Conservation (phyloP, 2,113 vertebrate genomes). For the Poeciliopsis prolifica region DNA sequence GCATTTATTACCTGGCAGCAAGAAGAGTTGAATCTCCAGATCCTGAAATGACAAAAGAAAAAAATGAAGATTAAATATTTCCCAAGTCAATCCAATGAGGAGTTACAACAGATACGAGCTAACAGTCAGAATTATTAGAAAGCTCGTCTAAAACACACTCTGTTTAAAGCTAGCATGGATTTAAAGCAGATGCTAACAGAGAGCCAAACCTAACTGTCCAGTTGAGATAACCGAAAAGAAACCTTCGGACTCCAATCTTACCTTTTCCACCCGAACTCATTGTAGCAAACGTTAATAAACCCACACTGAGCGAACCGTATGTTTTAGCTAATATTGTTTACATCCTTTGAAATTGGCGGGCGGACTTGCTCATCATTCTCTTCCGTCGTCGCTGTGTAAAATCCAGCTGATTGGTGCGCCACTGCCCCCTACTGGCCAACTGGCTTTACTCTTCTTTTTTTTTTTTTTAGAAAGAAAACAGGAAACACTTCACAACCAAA, state of each 20-base stretch:
- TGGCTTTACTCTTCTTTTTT: too few relatives aligned
- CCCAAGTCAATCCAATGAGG: too few relatives aligned
- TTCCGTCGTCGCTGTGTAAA: too few relatives aligned
- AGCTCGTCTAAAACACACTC: background rate
- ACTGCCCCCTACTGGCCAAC: too few relatives aligned
- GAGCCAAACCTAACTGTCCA: background rate
- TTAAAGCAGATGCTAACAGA: background rate
- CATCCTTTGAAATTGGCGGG: conserved; percentile 71
- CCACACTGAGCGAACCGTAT: background rate
- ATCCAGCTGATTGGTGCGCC: too few relatives aligned
- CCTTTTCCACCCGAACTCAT: conserved; percentile 64
- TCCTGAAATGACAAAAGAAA: conserved; percentile 46
- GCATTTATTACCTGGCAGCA: conserved; percentile 53
- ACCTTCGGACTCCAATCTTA: conserved; percentile 4
- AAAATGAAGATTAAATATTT: background rate
- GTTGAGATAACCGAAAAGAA: background rate
- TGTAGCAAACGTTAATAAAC: conserved; percentile 5
- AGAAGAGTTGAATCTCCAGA: conserved; percentile 47
- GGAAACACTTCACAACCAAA: too few relatives aligned
- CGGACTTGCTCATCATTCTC: background rate
- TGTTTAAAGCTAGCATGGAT: background rate
- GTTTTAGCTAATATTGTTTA: conserved; percentile 42
- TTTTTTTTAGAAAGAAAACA: too few relatives aligned
- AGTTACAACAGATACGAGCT: background rate
- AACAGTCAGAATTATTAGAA: background rate